A percentile compares a stretch with the other conserved stretches of the same genome.
These are phyloP conservation scores for Sympetrum striolatum DNA, from an alignment of 2,888 invertebrate genomes.

Conservation along the genomic window DNA sequence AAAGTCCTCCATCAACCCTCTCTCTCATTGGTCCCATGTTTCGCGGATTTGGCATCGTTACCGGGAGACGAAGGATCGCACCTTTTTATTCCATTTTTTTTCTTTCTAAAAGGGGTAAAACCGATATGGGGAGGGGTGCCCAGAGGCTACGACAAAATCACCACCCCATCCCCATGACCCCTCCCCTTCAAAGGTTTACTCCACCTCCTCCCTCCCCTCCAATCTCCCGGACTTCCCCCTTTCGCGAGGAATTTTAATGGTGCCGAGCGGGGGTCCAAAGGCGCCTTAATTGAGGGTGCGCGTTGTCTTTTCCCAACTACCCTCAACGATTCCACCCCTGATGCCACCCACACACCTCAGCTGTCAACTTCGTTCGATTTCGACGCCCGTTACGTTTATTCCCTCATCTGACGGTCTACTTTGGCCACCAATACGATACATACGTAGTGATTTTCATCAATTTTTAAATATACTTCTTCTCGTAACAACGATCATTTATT, in stretches of 20 bases:
- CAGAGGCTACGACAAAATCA: neutral
- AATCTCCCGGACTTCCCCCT: neutral
- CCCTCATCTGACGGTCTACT: neutral
- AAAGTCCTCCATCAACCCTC: neutral
- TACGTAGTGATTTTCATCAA: too few species aligned
- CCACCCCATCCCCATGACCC: neutral
- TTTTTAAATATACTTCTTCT: too few species aligned
- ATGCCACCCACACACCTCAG: neutral
- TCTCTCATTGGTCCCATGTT: neutral
- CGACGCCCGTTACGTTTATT: neutral
- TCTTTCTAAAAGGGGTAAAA: neutral
- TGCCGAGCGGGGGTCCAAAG: neutral
- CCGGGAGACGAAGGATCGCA: conserved; percentile 3
- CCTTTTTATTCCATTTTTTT: neutral
- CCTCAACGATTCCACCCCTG: neutral
- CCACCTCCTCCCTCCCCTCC: neutral
- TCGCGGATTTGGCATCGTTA: conserved; percentile 27
- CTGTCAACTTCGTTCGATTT: neutral
- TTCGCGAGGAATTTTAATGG: conserved; percentile 32
- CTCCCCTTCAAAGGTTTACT: neutral
- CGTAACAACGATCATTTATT: too few species aligned
- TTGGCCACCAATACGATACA: neutral
- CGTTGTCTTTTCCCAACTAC: conserved; percentile 12
- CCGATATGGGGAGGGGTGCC: neutral
- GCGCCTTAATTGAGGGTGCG: conserved; percentile 32